Evolutionary conservation across 2,888 invertebrate species (phyloP).

Genomic region (Sinotaia quadrata): DNA sequence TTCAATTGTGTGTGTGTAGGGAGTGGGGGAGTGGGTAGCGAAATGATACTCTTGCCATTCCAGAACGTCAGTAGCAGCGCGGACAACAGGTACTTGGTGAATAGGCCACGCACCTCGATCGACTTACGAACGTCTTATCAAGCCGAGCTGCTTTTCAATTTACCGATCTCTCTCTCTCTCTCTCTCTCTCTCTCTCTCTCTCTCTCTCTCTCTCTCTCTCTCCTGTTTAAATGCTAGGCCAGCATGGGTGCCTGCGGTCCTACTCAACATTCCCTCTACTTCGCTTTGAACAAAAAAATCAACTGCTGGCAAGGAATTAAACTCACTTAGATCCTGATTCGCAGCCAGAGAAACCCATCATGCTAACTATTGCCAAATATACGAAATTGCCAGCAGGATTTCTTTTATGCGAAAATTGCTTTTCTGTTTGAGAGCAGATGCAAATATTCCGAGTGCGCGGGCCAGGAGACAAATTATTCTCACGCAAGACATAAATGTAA

Average conservation of each 20-base stretch:
- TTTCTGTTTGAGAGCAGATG: conserved; percentile 28
- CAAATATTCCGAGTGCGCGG: conserved; percentile 28
- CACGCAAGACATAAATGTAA: conserved; percentile 31
- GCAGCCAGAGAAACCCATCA: not conserved
- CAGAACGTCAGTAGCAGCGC: too few species aligned
- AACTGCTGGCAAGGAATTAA: conserved; percentile 24
- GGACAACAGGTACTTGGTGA: too few species aligned
- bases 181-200: conserved; percentile 1
- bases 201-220: conserved; percentile 2
- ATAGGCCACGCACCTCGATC: too few species aligned
- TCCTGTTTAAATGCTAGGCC: not conserved
- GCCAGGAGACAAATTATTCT: conserved; percentile 28
- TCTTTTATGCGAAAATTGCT: conserved; percentile 28
- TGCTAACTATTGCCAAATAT: conserved; percentile 1
- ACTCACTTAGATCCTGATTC: conserved; percentile 9
- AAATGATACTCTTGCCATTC: too few species aligned
- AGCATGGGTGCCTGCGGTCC: not conserved
- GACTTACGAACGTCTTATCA: too few species aligned
- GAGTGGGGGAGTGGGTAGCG: not conserved
- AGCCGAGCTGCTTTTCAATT: not conserved
- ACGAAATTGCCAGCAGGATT: conserved; percentile 17
- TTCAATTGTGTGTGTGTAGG: too few species aligned
- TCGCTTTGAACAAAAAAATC: conserved; percentile 24
- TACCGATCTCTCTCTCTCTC: not conserved
- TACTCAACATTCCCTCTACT: not conserved